Percentiles rank a stretch among this genome's conserved stretches.
Conservation (phyloP, 1,140 invertebrate genomes). For the Nephotettix cincticeps region DNA sequence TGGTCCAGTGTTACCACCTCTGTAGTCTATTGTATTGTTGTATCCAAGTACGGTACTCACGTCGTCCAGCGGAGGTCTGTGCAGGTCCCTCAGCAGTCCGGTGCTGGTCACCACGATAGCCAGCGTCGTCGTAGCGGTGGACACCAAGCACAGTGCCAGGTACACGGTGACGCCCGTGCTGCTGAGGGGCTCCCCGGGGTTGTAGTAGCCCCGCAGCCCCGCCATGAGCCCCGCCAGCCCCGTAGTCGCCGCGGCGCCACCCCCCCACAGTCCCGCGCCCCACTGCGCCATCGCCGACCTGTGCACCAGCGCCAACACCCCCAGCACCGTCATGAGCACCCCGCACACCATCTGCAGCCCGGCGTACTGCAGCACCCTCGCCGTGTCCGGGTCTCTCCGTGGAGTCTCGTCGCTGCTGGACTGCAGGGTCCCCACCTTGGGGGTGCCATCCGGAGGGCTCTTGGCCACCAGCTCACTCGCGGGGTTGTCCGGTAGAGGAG, state of each 20-base stretch:
- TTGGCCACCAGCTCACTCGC: conserved; percentile 22
- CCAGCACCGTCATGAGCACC: conserved; percentile 56
- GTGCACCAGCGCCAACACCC: conserved; percentile 56
- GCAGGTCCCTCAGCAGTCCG: conserved; percentile 55
- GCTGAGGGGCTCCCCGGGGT: conserved; percentile 32
- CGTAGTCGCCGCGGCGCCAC: conserved; percentile 55
- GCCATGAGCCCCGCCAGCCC: conserved; percentile 57
- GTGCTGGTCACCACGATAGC: conserved; percentile 58
- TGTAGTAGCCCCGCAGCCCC: conserved; percentile 55
- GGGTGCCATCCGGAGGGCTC: conserved; percentile 23
- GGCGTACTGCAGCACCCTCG: conserved; percentile 51
- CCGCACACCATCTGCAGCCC: conserved; percentile 56
- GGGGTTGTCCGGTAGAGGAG: conserved; percentile 21
- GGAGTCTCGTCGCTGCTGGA: conserved; percentile 21
- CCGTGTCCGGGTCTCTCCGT: not conserved
- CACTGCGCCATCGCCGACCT: conserved; percentile 56
- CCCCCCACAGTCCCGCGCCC: conserved; percentile 61
- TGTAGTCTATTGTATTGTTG: too few relatives aligned
- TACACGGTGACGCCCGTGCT: conserved; percentile 54
- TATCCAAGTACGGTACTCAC: conserved; percentile 31
- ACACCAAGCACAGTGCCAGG: conserved; percentile 56
- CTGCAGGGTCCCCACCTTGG: conserved; percentile 17
- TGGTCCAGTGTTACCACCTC: too few relatives aligned
- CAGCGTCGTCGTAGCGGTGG: conserved; percentile 57
- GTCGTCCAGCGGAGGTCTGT: conserved; percentile 35